Evolutionary conservation across 2,888 invertebrate species (phyloP), one percentile per base, ranked within the genome.

Genomic region (Chymomyza amoena): DNA sequence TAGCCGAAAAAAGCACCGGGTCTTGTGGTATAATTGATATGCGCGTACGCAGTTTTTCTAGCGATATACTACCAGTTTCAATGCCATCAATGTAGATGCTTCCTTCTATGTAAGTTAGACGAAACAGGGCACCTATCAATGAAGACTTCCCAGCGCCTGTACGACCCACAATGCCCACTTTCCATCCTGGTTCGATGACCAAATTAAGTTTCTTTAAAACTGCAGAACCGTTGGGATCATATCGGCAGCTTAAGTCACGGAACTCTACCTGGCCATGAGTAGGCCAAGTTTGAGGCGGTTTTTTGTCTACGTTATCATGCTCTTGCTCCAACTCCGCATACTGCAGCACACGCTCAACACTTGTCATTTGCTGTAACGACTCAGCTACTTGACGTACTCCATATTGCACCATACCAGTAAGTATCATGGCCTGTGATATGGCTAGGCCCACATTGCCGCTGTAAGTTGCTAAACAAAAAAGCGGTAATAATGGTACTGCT

Each of bases 91-190:
- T 96, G 45, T 93, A 90, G 28, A 97, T 93, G 54, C 92, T 92
- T 4, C 97, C 97, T 72, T 94, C 94, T 5, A 95, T 93, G 66
- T 95, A 94, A 0, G 95, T 94, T 69, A 97, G 92, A 5, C 96
- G 93, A 92, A 97, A 97, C 66, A 97, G 91, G 0, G 96, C 95
- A 0, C 95, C 94, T 73, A 96, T 95, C 15, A 96, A 91, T 0
- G 96, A 96, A 0, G 95, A 96, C 90, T 96, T 96, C 0, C 97
- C 97, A 1, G 97, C 97, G 1, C 97, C 97, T 0, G 97, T 97
- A 66, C 97, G 93, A 2, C 97, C 97, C 5, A 96, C 96, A 77
- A 96, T 95, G 15, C 96, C 96, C 68, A 96, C 94, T 95, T 96
- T 90, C 78, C 92, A 92, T 69, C 94, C 94, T 52, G 95, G 93